A percentile compares a stretch with the other conserved stretches of the same genome.
Evolutionary conservation across 2,797 vertebrate genomes (phyloP).

Genomic region (Intellagama lesueurii): DNA sequence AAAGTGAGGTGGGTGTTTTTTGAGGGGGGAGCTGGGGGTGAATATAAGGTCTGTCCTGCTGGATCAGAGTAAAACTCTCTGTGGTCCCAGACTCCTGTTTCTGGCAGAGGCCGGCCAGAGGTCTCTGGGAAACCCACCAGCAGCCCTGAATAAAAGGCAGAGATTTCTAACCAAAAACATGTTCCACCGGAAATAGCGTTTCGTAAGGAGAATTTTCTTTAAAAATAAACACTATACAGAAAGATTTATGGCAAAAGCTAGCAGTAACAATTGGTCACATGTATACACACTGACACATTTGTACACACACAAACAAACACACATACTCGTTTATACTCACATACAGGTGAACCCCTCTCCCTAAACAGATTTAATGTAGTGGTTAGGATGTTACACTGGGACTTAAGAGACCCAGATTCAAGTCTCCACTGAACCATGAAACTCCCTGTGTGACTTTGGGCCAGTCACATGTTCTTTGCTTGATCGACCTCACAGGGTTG

Average conservation of each 20-base stretch:
- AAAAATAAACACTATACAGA: not conserved
- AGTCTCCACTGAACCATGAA: too few species aligned
- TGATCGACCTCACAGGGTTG: too few species aligned
- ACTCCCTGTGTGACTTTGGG: too few species aligned
- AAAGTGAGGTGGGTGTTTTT: too few species aligned
- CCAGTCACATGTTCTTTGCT: too few species aligned
- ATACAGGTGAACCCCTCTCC: too few species aligned
- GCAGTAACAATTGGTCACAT: not conserved
- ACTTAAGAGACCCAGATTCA: too few species aligned
- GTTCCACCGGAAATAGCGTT: not conserved
- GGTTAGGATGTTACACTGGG: too few species aligned
- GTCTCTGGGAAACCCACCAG: not conserved
- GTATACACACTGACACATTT: too few species aligned
- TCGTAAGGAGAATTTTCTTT: not conserved
- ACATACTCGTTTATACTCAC: too few species aligned
- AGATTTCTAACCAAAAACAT: not conserved
- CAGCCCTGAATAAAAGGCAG: not conserved
- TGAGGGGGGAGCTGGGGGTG: not conserved
- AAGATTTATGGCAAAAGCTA: not conserved
- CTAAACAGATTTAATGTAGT: too few species aligned
- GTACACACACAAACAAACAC: too few species aligned
- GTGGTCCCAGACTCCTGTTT: not conserved
- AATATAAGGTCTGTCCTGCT: not conserved
- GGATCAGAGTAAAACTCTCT: not conserved
- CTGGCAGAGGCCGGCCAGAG: not conserved